Evolutionary conservation across 2,113 vertebrate genomes (phyloP).

Genomic region (Carassius carassius): DNA sequence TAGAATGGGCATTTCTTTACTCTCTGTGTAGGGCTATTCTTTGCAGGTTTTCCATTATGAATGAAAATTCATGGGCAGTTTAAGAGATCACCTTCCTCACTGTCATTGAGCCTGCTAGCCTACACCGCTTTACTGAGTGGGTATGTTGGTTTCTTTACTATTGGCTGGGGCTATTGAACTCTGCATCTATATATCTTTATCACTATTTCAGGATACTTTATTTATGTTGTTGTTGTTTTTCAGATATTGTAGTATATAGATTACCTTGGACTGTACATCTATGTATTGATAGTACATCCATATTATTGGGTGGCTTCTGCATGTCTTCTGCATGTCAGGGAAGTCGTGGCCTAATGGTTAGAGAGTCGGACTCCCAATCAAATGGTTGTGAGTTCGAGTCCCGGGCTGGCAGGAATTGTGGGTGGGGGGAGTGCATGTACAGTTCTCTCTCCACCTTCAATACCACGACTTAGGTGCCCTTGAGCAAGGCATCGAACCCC

Average conservation of each 20-base stretch:
- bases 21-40: not conserved
- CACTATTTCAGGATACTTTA: not conserved
- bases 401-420: no score
- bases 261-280: not conserved
- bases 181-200: not conserved
- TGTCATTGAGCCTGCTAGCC: constrained; percentile 16
- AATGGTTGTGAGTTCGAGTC: no score
- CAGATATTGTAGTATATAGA: not conserved
- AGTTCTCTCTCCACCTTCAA: no score
- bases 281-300: no score
- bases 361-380: no score
- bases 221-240: no score
- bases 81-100: constrained; percentile 31
- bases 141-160: not conserved
- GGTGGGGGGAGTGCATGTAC: no score
- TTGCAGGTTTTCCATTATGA: constrained; percentile 66
- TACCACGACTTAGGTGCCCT: no score
- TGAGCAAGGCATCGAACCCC: no score
- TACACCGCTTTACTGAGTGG: no score
- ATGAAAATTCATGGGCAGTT: constrained; percentile 60
- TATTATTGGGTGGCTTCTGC: not conserved
- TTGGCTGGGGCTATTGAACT: not conserved
- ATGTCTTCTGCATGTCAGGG: no score
- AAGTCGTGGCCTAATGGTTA: no score
- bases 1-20: not conserved